Evolutionary conservation across 2,113 vertebrate species (phyloP).

Genomic region (Neodontobutis hainanensis): DNA sequence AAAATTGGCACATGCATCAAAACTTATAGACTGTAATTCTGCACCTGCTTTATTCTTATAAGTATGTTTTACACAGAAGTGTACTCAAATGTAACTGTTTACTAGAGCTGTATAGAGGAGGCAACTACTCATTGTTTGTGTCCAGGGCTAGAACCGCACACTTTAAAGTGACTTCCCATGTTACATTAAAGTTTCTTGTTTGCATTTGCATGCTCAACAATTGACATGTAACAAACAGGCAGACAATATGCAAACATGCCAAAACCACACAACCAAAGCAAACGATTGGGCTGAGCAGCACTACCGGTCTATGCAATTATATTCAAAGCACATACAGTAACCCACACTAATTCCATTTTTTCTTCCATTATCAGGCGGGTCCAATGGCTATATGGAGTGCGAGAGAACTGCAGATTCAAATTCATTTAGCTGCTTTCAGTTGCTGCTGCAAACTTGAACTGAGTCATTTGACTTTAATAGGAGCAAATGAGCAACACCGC

Average conservation of each 20-base stretch:
- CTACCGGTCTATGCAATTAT: slow-evolving; percentile 57
- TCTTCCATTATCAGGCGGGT: slow-evolving; percentile 55
- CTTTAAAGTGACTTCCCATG: slow-evolving; percentile 43
- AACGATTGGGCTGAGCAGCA: slow-evolving; percentile 51
- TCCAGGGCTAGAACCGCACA: slow-evolving; percentile 43
- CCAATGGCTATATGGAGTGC: slow-evolving; percentile 52
- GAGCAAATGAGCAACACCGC: slow-evolving; percentile 68
- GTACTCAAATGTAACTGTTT: too few species aligned
- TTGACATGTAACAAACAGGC: slow-evolving; percentile 73
- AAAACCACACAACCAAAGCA: slow-evolving; percentile 74
- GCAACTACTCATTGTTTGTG: slow-evolving; percentile 34
- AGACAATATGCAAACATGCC: slow-evolving; percentile 78
- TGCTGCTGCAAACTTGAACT: slow-evolving; percentile 65
- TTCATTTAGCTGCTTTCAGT: slow-evolving; percentile 57
- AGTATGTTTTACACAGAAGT: too few species aligned
- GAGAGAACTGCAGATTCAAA: slow-evolving; percentile 70
- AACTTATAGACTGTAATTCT: too few species aligned
- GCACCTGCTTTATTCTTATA: too few species aligned
- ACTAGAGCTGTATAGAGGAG: slow-evolving; percentile 2
- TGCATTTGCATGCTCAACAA: slow-evolving; percentile 75
- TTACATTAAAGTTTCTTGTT: slow-evolving; percentile 64
- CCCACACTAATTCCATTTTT: slow-evolving; percentile 52
- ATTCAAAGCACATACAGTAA: slow-evolving; percentile 68
- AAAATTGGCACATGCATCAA: too few species aligned
- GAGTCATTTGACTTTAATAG: slow-evolving; percentile 76